These are phyloP conservation scores for Vanessa cardui DNA, from an alignment of 2,888 invertebrate species.

Conservation along the genomic window DNA sequence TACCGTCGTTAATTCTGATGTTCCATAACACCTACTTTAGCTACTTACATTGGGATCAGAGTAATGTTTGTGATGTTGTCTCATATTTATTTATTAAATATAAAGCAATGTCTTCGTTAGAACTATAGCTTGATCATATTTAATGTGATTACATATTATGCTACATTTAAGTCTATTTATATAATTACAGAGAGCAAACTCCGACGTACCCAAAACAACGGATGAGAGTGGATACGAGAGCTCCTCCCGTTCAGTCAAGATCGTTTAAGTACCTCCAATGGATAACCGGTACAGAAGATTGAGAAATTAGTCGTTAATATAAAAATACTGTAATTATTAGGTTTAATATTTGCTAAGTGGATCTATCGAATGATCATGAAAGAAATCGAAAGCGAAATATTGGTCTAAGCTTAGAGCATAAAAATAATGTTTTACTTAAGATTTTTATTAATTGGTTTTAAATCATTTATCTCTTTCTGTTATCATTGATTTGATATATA, in stretches of 20 bases:
- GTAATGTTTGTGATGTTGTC: too few species aligned
- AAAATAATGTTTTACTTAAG: neutral
- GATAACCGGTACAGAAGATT: slow-evolving; percentile 81
- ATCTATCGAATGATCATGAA: slow-evolving; percentile 15
- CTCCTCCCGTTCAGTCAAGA: slow-evolving; percentile 77
- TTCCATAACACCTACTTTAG: too few species aligned
- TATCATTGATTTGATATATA: too few species aligned
- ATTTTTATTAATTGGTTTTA: neutral
- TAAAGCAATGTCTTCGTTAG: too few species aligned
- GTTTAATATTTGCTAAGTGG: slow-evolving; percentile 4
- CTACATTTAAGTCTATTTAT: neutral
- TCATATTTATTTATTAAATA: too few species aligned
- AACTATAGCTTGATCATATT: too few species aligned
- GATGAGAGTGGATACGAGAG: slow-evolving; percentile 61
- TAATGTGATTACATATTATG: neutral
- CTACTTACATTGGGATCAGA: too few species aligned
- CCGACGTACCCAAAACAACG: slow-evolving; percentile 63
- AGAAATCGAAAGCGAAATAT: slow-evolving; percentile 31
- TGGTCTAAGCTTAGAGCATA: neutral
- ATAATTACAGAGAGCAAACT: slow-evolving; percentile 74
- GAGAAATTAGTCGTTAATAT: slow-evolving; percentile 39
- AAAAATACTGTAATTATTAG: slow-evolving; percentile 26
- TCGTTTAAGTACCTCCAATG: slow-evolving; percentile 81
- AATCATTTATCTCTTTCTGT: too few species aligned
- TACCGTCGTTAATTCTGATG: too few species aligned